Percentiles rank a stretch among this genome's conserved stretches.
These are phyloP conservation scores for Archegozetes longisetosus DNA, from an alignment of 1,140 invertebrate genomes.

Conservation along the genomic window DNA sequence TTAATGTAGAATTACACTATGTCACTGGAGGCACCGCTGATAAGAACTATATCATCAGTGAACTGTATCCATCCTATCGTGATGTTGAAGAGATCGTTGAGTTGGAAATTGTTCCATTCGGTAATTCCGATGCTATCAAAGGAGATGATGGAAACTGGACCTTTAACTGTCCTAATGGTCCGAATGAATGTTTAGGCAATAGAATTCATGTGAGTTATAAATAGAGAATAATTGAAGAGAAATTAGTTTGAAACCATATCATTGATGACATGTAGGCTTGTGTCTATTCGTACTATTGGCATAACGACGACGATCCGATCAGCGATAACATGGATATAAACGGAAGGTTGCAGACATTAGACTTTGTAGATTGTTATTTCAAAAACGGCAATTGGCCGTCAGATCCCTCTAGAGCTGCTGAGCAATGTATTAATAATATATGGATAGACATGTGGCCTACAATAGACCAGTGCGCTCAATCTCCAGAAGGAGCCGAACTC, in stretches of 20 bases:
- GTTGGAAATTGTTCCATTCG: slow-evolving; percentile 13
- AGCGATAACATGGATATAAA: slow-evolving; percentile 12
- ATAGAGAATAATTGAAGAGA: no score
- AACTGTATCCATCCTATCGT: slow-evolving; percentile 15
- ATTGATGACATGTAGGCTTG: no score
- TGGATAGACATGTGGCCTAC: neutral
- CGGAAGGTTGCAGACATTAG: slow-evolving; percentile 8
- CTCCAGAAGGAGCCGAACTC: neutral
- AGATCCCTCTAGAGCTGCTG: neutral
- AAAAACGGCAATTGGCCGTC: neutral
- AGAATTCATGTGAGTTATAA: neutral
- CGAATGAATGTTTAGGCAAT: slow-evolving; percentile 6
- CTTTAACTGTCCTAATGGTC: slow-evolving; percentile 5
- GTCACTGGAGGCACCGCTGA: neutral
- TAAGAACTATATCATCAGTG: slow-evolving; percentile 12
- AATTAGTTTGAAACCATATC: no score
- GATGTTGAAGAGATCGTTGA: slow-evolving; percentile 13
- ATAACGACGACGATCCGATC: slow-evolving; percentile 14
- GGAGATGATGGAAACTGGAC: neutral
- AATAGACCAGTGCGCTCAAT: slow-evolving; percentile 2
- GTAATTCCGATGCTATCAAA: neutral
- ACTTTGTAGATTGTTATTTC: slow-evolving; percentile 15
- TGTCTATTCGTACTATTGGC: neutral
- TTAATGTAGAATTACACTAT: slow-evolving; percentile 14
- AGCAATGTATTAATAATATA: neutral